phyloP scores from a whole-genome alignment of 2,797 vertebrate species.

The Phyllotis vaccarum region DNA sequence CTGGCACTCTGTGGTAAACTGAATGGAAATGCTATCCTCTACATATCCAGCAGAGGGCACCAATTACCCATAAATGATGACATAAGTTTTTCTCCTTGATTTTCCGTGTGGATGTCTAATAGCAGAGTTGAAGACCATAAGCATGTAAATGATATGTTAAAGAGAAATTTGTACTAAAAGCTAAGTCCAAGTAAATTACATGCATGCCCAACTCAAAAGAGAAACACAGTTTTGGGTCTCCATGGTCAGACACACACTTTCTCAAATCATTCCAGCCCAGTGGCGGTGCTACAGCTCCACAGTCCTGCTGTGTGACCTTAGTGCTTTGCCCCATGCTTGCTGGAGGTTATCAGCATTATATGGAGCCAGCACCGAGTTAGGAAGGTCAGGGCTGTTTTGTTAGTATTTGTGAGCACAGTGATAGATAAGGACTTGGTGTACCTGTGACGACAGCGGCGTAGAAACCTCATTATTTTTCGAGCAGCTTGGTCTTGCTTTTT shows the following conservation, averaged over 20 bases:
- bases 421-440: slow-evolving; percentile 75
- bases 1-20: accelerated
- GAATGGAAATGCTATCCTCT: neutral
- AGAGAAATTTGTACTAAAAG: neutral
- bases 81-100: neutral
- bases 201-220: slow-evolving; percentile 6
- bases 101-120: neutral
- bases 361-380: neutral
- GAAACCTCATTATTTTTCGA: slow-evolving; percentile 99
- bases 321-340: neutral
- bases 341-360: neutral
- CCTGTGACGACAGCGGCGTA: slow-evolving; percentile 99
- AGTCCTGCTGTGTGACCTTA: accelerated
- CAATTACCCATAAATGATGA: neutral
- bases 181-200: neutral
- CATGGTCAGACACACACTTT: accelerated
- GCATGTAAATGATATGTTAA: neutral
- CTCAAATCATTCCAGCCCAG: neutral
- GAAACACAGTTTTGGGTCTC: neutral
- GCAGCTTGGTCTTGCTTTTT: slow-evolving; percentile 99
- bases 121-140: neutral
- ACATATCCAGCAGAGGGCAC: slow-evolving; percentile 72
- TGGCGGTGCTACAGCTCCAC: neutral
- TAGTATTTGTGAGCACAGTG: slow-evolving; percentile 9
- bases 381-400: neutral